Percentiles rank a stretch among this genome's conserved stretches.
Evolutionary conservation across 2,888 invertebrate genomes (phyloP).

Genomic region (Clostera curtula): DNA sequence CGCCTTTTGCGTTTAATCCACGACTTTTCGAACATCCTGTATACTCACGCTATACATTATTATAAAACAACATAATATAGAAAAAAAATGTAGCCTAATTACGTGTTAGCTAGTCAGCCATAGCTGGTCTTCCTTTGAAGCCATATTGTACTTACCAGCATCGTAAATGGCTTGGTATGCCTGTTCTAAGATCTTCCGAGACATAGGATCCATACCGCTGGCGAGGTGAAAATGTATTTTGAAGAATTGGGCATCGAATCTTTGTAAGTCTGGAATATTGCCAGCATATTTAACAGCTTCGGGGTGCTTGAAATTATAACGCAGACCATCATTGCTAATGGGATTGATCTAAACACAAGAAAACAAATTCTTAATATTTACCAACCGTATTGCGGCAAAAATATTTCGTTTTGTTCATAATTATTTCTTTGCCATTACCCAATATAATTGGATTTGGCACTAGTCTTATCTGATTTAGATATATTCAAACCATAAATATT

Average conservation of each 20-base stretch:
- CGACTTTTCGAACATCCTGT: too few species aligned
- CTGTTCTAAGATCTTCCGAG: slow-evolving; percentile 80
- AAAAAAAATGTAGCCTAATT: too few species aligned
- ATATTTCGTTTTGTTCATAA: background rate
- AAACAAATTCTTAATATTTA: background rate
- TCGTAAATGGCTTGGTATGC: slow-evolving; percentile 83
- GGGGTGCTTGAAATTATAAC: slow-evolving; percentile 39
- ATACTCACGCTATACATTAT: too few species aligned
- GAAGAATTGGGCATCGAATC: slow-evolving; percentile 83
- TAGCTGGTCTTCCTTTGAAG: too few species aligned
- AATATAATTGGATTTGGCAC: too few species aligned
- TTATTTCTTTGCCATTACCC: too few species aligned
- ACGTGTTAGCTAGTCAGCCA: too few species aligned
- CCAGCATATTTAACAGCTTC: slow-evolving; percentile 77
- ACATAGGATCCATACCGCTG: slow-evolving; percentile 60
- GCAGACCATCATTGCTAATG: slow-evolving; percentile 73
- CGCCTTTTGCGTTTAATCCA: too few species aligned
- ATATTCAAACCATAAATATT: too few species aligned
- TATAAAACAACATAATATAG: too few species aligned
- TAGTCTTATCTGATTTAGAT: too few species aligned
- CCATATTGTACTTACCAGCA: slow-evolving; percentile 72
- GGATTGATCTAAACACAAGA: slow-evolving; percentile 61
- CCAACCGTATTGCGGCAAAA: background rate
- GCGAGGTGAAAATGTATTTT: slow-evolving; percentile 79
- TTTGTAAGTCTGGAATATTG: slow-evolving; percentile 73